These are phyloP conservation scores for Amazona vittata DNA, from an alignment of 2,113 vertebrate species.

Conservation along the genomic window DNA sequence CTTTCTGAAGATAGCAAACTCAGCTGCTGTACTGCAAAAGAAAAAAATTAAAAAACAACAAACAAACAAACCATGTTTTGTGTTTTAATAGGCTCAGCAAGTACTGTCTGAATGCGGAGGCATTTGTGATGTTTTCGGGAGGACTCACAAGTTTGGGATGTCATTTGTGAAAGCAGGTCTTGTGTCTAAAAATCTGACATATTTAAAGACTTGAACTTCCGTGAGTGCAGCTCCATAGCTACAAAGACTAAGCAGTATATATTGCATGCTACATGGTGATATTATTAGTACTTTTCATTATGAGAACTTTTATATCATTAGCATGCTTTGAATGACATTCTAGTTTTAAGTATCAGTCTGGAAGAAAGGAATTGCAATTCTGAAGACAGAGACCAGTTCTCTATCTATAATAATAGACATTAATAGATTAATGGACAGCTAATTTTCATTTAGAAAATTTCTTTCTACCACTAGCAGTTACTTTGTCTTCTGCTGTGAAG, in stretches of 20 bases:
- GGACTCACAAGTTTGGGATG: neutral
- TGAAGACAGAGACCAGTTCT: neutral
- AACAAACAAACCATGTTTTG: neutral
- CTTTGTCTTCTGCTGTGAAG: neutral
- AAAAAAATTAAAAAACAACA: neutral
- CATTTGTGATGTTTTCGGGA: neutral
- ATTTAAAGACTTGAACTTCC: neutral
- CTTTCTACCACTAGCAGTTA: neutral
- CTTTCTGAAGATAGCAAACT: neutral
- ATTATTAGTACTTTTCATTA: conserved; percentile 13
- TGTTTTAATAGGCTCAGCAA: neutral
- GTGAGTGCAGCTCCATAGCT: neutral
- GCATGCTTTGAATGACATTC: neutral
- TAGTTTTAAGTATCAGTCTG: conserved; percentile 5
- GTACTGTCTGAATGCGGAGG: neutral
- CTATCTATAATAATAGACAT: neutral
- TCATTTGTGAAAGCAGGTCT: neutral
- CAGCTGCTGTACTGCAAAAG: neutral
- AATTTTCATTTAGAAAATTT: neutral
- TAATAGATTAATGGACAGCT: neutral
- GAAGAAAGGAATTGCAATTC: neutral
- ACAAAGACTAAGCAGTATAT: neutral
- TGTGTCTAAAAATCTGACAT: neutral
- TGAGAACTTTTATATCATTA: neutral
- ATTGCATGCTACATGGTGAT: neutral